Percentiles rank a stretch among this genome's conserved stretches.
Evolutionary conservation across 2,797 vertebrate species (phyloP).

Genomic region (Helostoma temminkii): DNA sequence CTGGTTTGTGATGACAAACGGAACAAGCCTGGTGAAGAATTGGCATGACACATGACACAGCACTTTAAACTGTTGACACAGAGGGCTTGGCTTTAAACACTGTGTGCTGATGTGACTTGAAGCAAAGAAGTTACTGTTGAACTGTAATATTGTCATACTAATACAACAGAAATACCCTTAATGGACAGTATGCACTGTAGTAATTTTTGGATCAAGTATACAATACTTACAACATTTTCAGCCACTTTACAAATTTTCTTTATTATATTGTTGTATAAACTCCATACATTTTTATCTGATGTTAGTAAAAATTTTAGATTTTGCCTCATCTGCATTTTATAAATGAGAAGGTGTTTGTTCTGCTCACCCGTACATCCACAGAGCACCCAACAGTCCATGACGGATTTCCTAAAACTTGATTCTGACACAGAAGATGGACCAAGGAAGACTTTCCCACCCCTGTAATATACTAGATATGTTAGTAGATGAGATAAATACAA

Average conservation of each 20-base stretch:
- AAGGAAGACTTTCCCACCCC: conserved; percentile 97
- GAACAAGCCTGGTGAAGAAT: too few species aligned
- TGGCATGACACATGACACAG: too few species aligned
- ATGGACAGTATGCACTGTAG: background rate
- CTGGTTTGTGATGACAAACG: too few species aligned
- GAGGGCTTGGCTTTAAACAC: too few species aligned
- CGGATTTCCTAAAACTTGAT: conserved; percentile 96
- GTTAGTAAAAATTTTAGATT: background rate
- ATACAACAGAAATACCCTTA: too few species aligned
- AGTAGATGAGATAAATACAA: background rate
- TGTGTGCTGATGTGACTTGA: too few species aligned
- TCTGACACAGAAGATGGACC: conserved; percentile 96
- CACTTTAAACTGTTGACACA: too few species aligned
- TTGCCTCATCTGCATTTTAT: background rate
- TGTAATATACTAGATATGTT: conserved; percentile 62
- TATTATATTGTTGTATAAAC: background rate
- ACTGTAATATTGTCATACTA: too few species aligned
- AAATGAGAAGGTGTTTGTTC: background rate
- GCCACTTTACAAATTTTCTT: too few species aligned
- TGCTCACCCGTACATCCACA: conserved; percentile 94
- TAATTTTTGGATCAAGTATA: background rate
- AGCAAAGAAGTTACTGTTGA: too few species aligned
- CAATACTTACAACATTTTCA: background rate
- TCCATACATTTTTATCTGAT: too few species aligned
- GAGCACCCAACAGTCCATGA: conserved; percentile 99